phyloP scores from a whole-genome alignment of 2,888 invertebrate species.

The Heterodera filipjevi region DNA sequence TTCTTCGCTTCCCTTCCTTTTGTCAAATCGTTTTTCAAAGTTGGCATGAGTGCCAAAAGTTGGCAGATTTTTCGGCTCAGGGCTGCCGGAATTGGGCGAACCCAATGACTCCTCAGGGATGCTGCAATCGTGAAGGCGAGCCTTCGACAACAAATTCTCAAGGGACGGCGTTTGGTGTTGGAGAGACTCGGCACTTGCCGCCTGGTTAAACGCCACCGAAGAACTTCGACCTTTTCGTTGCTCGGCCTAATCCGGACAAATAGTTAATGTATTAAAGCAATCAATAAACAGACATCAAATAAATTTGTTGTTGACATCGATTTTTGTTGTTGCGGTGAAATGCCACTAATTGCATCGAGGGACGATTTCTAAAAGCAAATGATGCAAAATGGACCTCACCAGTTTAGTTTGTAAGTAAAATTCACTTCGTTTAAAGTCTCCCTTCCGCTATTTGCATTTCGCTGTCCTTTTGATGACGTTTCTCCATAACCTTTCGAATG shows the following conservation, averaged over 20 bases:
- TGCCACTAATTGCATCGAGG: neutral
- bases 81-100: constrained; percentile 28
- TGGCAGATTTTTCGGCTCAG: constrained; percentile 20
- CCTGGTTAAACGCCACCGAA: constrained; percentile 68
- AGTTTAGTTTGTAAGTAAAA: neutral
- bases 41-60: constrained; percentile 19
- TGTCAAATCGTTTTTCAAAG: constrained; percentile 18
- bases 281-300: constrained; percentile 52
- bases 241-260: constrained; percentile 16
- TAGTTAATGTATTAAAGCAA: neutral
- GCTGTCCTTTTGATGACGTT: constrained; percentile 9
- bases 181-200: constrained; percentile 69
- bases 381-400: neutral
- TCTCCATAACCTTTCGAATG: neutral
- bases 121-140: constrained; percentile 51
- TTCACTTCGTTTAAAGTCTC: neutral
- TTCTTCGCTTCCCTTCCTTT: constrained; percentile 24
- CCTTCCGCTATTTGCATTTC: neutral
- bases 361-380: constrained; percentile 7
- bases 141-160: constrained; percentile 61
- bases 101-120: constrained; percentile 41
- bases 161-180: constrained; percentile 64
- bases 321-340: constrained; percentile 50
- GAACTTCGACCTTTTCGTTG: constrained; percentile 22
- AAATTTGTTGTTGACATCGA: constrained; percentile 65